Evolutionary conservation across 2,113 vertebrate genomes (phyloP).

Genomic region (Acanthochromis polyacanthus): DNA sequence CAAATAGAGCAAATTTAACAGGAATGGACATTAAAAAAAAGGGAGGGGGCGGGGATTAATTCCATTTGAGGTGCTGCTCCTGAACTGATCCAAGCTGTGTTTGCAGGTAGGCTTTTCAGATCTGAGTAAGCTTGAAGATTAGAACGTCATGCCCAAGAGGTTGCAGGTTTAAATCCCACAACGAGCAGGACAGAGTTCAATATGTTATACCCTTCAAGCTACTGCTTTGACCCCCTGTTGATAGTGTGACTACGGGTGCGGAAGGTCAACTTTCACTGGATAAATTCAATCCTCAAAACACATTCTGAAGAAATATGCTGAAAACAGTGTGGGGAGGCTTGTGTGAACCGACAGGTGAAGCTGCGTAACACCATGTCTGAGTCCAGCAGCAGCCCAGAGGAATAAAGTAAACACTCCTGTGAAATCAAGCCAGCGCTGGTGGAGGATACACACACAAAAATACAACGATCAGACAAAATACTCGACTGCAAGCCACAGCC

Average conservation of each 20-base stretch:
- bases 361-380: neutral
- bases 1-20: slow-evolving; percentile 28
- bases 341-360: slow-evolving; percentile 9
- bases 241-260: neutral
- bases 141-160: neutral
- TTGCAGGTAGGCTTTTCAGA: neutral
- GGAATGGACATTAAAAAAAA: neutral
- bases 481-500: slow-evolving; percentile 1
- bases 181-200: neutral
- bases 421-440: neutral
- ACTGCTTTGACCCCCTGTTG: neutral
- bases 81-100: too few relatives aligned
- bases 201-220: slow-evolving; percentile 8
- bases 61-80: neutral
- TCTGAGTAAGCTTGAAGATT: neutral
- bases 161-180: slow-evolving; percentile 20
- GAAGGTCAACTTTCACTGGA: neutral
- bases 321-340: neutral
- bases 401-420: neutral
- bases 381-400: neutral
- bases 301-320: slow-evolving; percentile 1
- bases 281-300: slow-evolving; percentile 6
- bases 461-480: neutral
- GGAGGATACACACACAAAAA: too few relatives aligned
- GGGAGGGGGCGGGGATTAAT: neutral